These are phyloP conservation scores for Peribatodes rhomboidaria DNA, from an alignment of 2,888 invertebrate species.

Conservation along the genomic window DNA sequence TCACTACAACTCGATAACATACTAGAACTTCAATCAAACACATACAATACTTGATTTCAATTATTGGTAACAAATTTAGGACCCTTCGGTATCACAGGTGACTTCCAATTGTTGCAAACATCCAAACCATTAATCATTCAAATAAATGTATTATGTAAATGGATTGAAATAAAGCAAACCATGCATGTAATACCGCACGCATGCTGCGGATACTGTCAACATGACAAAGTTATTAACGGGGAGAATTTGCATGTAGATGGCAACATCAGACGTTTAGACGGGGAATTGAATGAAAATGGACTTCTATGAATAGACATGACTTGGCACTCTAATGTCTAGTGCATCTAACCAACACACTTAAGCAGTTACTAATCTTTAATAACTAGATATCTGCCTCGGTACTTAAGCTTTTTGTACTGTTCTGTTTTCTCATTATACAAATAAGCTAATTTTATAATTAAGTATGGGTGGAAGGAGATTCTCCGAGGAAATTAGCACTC, in stretches of 20 bases:
- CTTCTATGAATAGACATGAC: conserved; percentile 31
- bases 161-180: conserved; percentile 50
- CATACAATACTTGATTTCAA: not conserved
- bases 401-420: too few relatives aligned
- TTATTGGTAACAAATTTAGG: not conserved
- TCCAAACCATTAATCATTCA: conserved; percentile 45
- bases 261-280: conserved; percentile 47
- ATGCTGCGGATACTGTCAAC: conserved; percentile 43
- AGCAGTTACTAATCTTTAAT: too few relatives aligned
- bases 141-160: conserved; percentile 45
- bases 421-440: too few relatives aligned
- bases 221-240: conserved; percentile 52
- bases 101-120: conserved; percentile 19
- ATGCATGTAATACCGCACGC: conserved; percentile 42
- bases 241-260: conserved; percentile 56
- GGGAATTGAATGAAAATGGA: conserved; percentile 47
- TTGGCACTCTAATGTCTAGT: not conserved
- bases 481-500: not conserved
- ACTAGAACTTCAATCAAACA: too few relatives aligned
- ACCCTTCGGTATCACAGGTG: not conserved
- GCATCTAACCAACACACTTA: too few relatives aligned
- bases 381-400: too few relatives aligned
- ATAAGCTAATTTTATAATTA: too few relatives aligned
- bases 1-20: too few relatives aligned
- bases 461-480: too few relatives aligned